Conservation (phyloP, 2,113 vertebrate genomes). For the Forbesichthys papilliferus region DNA sequence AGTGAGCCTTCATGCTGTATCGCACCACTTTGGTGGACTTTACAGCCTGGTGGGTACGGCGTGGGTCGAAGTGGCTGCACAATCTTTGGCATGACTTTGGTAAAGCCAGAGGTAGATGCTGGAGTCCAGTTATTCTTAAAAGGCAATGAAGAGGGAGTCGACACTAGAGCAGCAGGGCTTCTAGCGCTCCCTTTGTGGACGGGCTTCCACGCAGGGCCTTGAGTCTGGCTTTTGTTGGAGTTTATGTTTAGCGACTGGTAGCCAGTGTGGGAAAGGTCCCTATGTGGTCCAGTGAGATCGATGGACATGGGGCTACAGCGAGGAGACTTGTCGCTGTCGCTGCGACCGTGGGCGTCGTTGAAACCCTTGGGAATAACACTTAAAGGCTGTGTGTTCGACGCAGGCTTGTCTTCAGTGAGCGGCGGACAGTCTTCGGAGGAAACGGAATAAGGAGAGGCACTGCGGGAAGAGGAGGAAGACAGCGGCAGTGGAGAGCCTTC, state of each 20-base stretch:
- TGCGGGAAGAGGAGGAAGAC: slow-evolving; percentile 74
- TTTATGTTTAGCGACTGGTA: slow-evolving; percentile 10
- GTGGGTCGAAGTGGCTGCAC: slow-evolving; percentile 57
- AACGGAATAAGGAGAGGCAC: slow-evolving; percentile 71
- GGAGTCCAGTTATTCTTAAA: slow-evolving; percentile 52
- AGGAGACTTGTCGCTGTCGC: slow-evolving; percentile 48
- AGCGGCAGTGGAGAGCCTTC: slow-evolving; percentile 73
- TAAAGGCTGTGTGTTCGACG: slow-evolving; percentile 28
- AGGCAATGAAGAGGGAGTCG: slow-evolving; percentile 11
- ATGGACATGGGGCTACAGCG: slow-evolving; percentile 39
- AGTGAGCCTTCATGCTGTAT: slow-evolving; percentile 38
- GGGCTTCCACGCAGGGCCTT: slow-evolving; percentile 44
- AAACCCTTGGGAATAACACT: slow-evolving; percentile 19
- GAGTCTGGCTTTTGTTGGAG: slow-evolving; percentile 42
- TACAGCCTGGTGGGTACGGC: slow-evolving; percentile 57
- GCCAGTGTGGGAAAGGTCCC: slow-evolving; percentile 32
- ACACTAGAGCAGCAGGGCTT: slow-evolving; percentile 24
- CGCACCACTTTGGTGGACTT: slow-evolving; percentile 43
- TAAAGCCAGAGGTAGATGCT: slow-evolving; percentile 69
- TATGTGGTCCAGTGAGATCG: slow-evolving; percentile 36
- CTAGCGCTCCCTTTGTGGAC: slow-evolving; percentile 35
- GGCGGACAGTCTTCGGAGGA: slow-evolving; percentile 73
- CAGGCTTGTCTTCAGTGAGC: slow-evolving; percentile 34
- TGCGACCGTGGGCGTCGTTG: slow-evolving; percentile 16
- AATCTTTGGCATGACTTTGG: slow-evolving; percentile 68